Evolutionary conservation across 2,113 vertebrate genomes (phyloP), one percentile per base, ranked within the genome.

Genomic region (Gambusia holbrooki): DNA sequence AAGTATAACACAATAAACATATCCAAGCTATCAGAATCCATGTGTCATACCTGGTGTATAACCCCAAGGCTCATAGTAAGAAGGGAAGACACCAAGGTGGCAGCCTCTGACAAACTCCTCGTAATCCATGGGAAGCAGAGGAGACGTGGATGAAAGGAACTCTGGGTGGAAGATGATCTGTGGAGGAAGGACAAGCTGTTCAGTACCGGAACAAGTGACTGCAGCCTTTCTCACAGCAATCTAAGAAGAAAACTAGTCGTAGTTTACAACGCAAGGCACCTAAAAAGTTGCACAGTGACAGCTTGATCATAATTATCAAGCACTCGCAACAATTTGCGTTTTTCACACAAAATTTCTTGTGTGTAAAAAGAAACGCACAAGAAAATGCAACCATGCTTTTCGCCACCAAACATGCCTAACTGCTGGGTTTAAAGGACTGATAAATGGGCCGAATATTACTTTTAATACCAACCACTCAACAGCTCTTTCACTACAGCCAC

Each of bases 51-150:
- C 97, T 32, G 97, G 97, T 11, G 97, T 98, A 84, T 98, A 98
- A 58, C 97, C 97, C 97, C 97, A 98, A 22, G 97, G 97, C 68
- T 98, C 97, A 25, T 98, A 98, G 90, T 97, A 97, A 60, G 97
- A 98, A 12, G 97, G 97, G 82, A 98, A 98, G 67, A 98, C 96
- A 0, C 97, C 97, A 0, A 98, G 93, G 74, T 98, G 97, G 81
- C 97, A 98, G 67, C 97, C 97, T 37, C 97, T 93, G 8, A 98
- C 97, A 90, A 98, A 98, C 87, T 98, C 97, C 76, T 97, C 97
- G 54, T 98, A 98, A 81, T 98, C 97, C 92, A 98, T 96, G 0
- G 97, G 97, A 71, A 98, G 94, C 22, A 98, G 93, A 6, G 97
- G 97, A 77, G 96, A 97, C 2, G 96, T 98, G 74, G 96, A 98